Base-by-base conservation (phyloP, 2,797 vertebrate genomes). In the Alosa sapidissima region DNA sequence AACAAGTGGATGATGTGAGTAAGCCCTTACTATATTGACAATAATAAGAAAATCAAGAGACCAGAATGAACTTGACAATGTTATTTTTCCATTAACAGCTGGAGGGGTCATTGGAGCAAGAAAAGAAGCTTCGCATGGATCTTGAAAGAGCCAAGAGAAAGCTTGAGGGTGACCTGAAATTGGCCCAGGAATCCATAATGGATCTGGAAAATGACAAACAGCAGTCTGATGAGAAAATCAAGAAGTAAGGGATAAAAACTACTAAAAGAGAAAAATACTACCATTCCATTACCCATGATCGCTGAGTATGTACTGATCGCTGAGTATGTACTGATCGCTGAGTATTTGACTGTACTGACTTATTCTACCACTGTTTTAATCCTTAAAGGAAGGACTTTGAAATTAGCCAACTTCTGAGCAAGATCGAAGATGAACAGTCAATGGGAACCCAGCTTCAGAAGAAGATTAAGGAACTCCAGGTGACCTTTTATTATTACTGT, bases 401-500 rank as follows among this genome's bases (percentile, higher is more conserved):
- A 92, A 93, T 94, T 60, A 94, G 93, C 68, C 93, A 96, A 65
- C 83, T 95, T 54, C 91, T 94, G 82, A 94, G 94, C 89, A 96
- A 92, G 84, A 93, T 92, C n/a, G 95, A 96, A 87, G 95, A 96
- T 87, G 94, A 95, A 1, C 95, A 95, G 84, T 87, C 91, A n/a
- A 0, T 21, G 89, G 93, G 91, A 78, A 90, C 91, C 81, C 95
- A 96, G 49, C 87, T 91, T 21, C 95, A 96, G 88, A 96, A 96
- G 89, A 96, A 96, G 87, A 96, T 95, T 83, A 96, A 96, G 86
- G 95, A 96, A 52, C 82, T 96, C 47, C 95, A 96, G 94, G 95
- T 91, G 9, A n/a, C n/a, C n/a, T n/a, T n/a, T n/a, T n/a, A 51
- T 55, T 19, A 19, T n/a, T n/a, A n/a, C n/a, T n/a, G n/a, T n/a